Percentiles rank a stretch among this genome's conserved stretches.
phyloP scores from a whole-genome alignment of 92 coral and sea anemone species.

The Phenganax marumi region DNA sequence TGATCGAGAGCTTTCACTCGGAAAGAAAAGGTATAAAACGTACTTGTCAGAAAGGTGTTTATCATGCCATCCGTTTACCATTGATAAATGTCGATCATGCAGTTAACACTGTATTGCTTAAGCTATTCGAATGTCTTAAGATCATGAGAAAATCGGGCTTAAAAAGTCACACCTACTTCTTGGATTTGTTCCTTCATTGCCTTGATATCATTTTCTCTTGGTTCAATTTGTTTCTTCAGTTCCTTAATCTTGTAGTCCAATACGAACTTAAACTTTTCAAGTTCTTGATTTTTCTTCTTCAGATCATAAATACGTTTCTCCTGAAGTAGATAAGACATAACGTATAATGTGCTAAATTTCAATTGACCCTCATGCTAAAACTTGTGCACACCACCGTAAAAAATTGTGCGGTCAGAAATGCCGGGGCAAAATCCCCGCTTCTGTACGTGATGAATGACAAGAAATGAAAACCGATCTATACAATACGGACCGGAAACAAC shows the following conservation, averaged over 20 bases:
- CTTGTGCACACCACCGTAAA: too few species aligned
- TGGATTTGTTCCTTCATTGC: slow-evolving; percentile 99
- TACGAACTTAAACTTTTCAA: slow-evolving; percentile 98
- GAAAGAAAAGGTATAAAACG: too few species aligned
- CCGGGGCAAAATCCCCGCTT: too few species aligned
- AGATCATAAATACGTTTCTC: slow-evolving; percentile 98
- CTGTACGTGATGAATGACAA: too few species aligned
- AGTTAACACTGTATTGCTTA: too few species aligned
- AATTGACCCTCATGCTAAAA: too few species aligned
- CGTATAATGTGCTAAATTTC: not conserved
- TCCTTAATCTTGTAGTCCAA: slow-evolving; percentile 98
- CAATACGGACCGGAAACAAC: not conserved
- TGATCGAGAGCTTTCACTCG: too few species aligned
- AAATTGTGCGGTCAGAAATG: too few species aligned
- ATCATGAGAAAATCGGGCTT: too few species aligned
- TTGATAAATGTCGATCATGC: not conserved
- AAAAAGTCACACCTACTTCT: slow-evolving; percentile 61
- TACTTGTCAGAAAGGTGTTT: too few species aligned
- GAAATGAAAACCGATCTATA: not conserved
- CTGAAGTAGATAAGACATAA: slow-evolving; percentile 46
- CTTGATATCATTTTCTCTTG: slow-evolving; percentile 96
- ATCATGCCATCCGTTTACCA: too few species aligned
- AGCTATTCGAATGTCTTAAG: too few species aligned
- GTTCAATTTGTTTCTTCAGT: slow-evolving; percentile 94
- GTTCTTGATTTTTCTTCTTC: slow-evolving; percentile 95